These are phyloP conservation scores for Popillia japonica DNA, from an alignment of 1,140 invertebrate genomes.

Conservation along the genomic window DNA sequence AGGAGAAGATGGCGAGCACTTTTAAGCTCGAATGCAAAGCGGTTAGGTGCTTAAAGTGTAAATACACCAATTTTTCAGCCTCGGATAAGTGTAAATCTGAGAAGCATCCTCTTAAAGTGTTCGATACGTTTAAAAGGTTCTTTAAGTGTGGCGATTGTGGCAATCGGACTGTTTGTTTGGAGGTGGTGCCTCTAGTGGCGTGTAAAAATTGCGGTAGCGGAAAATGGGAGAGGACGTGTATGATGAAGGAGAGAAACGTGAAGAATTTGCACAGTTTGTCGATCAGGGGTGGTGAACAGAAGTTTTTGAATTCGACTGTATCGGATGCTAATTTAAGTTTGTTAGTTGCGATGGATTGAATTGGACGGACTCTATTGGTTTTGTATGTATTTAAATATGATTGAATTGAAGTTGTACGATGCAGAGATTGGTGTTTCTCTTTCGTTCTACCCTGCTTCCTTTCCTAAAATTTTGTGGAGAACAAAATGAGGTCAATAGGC, in stretches of 20 bases:
- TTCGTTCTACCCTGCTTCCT: no score
- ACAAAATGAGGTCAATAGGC: no score
- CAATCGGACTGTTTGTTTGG: constrained; percentile 80
- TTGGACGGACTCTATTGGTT: no score
- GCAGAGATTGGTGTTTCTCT: no score
- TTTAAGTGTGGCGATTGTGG: constrained; percentile 90
- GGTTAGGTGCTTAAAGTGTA: constrained; percentile 87
- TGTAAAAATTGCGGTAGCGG: constrained; percentile 81
- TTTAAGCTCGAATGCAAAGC: constrained; percentile 86
- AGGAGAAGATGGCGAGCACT: constrained; percentile 90
- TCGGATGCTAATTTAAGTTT: constrained; percentile 73
- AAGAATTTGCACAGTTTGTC: constrained; percentile 67
- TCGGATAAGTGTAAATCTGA: constrained; percentile 85
- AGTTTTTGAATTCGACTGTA: constrained; percentile 68
- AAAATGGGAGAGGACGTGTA: constrained; percentile 79
- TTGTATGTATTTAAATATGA: no score
- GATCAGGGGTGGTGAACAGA: constrained; percentile 77
- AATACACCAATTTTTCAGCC: constrained; percentile 87
- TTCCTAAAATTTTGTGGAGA: no score
- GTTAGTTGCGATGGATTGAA: constrained; percentile 64
- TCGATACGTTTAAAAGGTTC: constrained; percentile 85
- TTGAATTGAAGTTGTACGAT: no score
- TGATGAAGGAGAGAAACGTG: constrained; percentile 78
- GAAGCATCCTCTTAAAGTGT: constrained; percentile 78
- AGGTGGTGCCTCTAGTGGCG: constrained; percentile 76